Conservation (phyloP, 1,140 invertebrate genomes). For the Apis florea region DNA sequence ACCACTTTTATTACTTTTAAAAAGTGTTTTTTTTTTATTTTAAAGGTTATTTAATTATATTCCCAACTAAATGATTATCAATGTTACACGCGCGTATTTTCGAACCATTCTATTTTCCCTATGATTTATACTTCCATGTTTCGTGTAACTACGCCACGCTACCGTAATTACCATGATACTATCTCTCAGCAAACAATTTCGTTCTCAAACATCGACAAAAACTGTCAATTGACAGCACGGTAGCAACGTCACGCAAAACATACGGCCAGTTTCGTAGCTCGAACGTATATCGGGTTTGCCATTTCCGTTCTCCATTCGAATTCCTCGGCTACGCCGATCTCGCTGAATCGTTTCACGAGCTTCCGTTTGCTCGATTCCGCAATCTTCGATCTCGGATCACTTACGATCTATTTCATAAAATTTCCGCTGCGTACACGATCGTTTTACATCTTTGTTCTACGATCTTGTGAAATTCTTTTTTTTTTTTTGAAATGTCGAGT, state of each 20-base stretch:
- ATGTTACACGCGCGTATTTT: not conserved
- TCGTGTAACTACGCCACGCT: not conserved
- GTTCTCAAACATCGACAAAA: not conserved
- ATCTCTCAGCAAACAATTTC: not conserved
- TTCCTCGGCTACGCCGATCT: constrained; percentile 28
- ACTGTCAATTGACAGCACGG: not conserved
- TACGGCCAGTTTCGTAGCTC: not conserved
- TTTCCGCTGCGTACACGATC: not conserved
- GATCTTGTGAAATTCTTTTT: no score
- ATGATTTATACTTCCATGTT: not conserved
- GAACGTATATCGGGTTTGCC: constrained; percentile 7
- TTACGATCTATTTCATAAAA: not conserved
- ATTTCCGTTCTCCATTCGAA: constrained; percentile 56
- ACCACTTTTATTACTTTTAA: no score
- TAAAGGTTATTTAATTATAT: no score
- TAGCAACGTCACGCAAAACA: constrained; percentile 13
- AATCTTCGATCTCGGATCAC: constrained; percentile 7
- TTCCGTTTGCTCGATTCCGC: constrained; percentile 36
- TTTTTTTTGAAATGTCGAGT: no score
- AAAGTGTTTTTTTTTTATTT: no score
- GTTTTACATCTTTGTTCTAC: not conserved
- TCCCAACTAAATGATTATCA: no score
- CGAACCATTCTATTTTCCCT: not conserved
- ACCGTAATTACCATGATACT: not conserved
- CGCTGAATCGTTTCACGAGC: constrained; percentile 21